Evolutionary conservation across 2,113 vertebrate species (phyloP).

Genomic region (Helogale parvula): DNA sequence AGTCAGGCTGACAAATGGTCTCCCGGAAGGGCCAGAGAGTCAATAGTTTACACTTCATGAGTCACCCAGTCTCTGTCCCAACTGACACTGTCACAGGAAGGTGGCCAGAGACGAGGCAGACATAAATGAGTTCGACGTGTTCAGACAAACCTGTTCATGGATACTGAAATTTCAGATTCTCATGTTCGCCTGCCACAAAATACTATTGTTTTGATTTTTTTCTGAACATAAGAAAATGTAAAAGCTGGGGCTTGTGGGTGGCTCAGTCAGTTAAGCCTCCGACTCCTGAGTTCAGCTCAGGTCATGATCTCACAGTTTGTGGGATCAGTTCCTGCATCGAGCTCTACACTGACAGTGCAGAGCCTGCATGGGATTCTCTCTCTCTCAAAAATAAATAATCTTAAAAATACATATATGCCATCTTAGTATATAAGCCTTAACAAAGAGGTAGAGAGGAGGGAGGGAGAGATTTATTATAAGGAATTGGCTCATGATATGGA

Average conservation of each 20-base stretch:
- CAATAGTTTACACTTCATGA: not conserved
- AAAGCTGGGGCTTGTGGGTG: no score
- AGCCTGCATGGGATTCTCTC: no score
- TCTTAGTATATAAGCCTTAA: not conserved
- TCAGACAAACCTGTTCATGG: not conserved
- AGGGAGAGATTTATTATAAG: not conserved
- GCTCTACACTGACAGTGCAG: no score
- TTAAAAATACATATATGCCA: not conserved
- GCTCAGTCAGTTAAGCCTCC: no score
- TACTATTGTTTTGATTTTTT: not conserved
- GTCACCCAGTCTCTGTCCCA: not conserved
- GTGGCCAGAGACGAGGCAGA: not conserved
- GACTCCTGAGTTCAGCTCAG: no score
- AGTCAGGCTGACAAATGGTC: not conserved
- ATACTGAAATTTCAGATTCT: not conserved
- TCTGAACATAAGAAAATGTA: not conserved
- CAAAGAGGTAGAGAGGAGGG: not conserved
- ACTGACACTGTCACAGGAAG: not conserved
- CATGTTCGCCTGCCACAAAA: not conserved
- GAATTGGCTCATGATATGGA: not conserved
- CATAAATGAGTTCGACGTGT: not conserved
- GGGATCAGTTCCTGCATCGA: rapidly evolving
- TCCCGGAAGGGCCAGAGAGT: not conserved
- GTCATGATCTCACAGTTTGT: no score
- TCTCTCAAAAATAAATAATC: no score